Evolutionary conservation across 2,113 vertebrate species (phyloP).

Genomic region (Cyrtonyx montezumae): DNA sequence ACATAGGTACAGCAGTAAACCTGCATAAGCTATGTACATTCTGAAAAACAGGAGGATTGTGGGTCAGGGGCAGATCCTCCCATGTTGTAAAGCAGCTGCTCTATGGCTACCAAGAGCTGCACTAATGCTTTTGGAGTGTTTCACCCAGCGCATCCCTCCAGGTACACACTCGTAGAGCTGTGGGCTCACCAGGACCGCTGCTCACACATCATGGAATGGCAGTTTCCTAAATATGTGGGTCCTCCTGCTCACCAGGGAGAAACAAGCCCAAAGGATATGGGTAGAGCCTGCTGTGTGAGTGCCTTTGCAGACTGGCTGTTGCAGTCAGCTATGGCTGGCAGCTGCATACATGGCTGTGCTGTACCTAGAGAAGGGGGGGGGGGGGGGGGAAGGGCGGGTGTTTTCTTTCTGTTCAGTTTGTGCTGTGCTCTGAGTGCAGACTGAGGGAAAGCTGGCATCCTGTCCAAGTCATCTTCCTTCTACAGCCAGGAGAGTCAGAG

Average conservation of each 20-base stretch:
- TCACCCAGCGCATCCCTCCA: neutral
- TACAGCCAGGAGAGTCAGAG: neutral
- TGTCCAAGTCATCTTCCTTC: constrained; percentile 9
- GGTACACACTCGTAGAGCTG: neutral
- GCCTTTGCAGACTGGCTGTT: neutral
- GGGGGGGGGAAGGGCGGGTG: neutral
- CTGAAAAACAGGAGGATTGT: neutral
- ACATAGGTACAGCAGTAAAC: neutral
- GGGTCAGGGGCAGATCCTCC: neutral
- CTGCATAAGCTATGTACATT: neutral
- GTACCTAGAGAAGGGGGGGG: neutral
- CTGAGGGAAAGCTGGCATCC: neutral
- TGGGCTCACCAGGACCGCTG: neutral
- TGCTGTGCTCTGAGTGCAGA: neutral
- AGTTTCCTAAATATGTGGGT: neutral
- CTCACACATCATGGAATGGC: neutral
- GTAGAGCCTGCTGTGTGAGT: neutral
- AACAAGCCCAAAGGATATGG: neutral
- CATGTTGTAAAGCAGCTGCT: constrained; percentile 2
- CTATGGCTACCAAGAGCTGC: neutral
- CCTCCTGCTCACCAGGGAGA: neutral
- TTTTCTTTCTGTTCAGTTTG: neutral
- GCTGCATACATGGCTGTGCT: neutral
- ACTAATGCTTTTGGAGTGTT: neutral
- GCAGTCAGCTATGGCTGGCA: constrained; percentile 10